A percentile compares a stretch with the other conserved stretches of the same genome.
Evolutionary conservation across 2,888 invertebrate species (phyloP).

Genomic region (Rhingia rostrata): DNA sequence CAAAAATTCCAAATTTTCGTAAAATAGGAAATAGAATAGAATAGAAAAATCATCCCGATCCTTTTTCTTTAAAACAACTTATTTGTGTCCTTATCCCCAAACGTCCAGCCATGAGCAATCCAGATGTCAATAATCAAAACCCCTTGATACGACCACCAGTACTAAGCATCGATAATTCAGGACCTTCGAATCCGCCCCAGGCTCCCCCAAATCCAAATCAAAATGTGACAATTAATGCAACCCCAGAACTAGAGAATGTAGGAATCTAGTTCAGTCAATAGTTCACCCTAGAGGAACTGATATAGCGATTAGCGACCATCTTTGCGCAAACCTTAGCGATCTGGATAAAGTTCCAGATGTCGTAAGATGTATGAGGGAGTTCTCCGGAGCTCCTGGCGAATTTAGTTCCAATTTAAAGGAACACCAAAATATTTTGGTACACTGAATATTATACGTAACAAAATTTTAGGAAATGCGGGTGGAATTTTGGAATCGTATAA

Average conservation of each 20-base stretch:
- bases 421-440: no score
- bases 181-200: neutral
- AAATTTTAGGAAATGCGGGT: neutral
- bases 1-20: no score
- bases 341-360: no score
- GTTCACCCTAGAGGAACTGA: conserved; percentile 1
- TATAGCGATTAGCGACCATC: no score
- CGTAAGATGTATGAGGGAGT: no score
- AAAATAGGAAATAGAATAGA: no score
- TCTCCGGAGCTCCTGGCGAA: no score
- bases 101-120: neutral
- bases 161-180: neutral
- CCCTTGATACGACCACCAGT: neutral
- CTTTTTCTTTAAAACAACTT: neutral
- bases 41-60: no score
- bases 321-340: no score
- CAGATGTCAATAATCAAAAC: conserved; percentile 3
- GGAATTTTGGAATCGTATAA: neutral
- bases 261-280: conserved; percentile 11
- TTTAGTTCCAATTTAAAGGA: no score
- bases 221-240: neutral
- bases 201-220: neutral
- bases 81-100: conserved; percentile 6
- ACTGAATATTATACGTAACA: neutral
- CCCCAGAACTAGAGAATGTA: neutral